A percentile compares a stretch with the other conserved stretches of the same genome.
Evolutionary conservation across 2,888 invertebrate species (phyloP).

Genomic region (Steinernema hermaphroditum): DNA sequence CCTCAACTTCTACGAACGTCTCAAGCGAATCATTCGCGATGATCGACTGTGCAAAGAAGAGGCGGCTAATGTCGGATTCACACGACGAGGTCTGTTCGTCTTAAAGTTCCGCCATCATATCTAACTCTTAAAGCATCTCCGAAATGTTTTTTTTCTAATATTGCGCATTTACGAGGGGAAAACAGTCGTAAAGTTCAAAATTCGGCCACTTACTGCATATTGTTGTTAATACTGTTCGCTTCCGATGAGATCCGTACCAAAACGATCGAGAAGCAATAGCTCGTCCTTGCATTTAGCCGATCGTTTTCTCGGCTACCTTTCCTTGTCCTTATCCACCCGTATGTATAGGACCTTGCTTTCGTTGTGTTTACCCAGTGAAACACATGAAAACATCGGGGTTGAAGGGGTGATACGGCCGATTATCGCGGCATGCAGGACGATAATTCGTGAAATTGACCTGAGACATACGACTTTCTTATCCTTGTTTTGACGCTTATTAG

Average conservation of each 20-base stretch:
- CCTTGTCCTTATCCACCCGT: neutral
- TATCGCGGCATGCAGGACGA: constrained; percentile 2
- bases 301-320: constrained; percentile 1
- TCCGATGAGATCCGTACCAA: neutral
- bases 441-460: constrained; percentile 23
- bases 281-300: too few species aligned
- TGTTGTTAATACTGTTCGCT: constrained; percentile 5
- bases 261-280: too few species aligned
- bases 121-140: neutral
- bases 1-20: neutral
- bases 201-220: constrained; percentile 1
- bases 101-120: neutral
- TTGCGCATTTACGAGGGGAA: constrained; percentile 31
- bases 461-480: neutral
- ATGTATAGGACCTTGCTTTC: neutral
- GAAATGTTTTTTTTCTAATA: constrained; percentile 3
- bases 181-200: constrained; percentile 20
- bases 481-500: constrained; percentile 25
- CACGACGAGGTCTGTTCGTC: constrained; percentile 4
- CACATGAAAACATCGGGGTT: constrained; percentile 30
- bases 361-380: constrained; percentile 21
- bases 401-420: constrained; percentile 12
- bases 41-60: constrained; percentile 21
- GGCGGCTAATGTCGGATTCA: constrained; percentile 15
- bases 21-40: neutral